Evolutionary conservation across 2,113 vertebrate species (phyloP).

Genomic region (Xenopus tropicalis): DNA sequence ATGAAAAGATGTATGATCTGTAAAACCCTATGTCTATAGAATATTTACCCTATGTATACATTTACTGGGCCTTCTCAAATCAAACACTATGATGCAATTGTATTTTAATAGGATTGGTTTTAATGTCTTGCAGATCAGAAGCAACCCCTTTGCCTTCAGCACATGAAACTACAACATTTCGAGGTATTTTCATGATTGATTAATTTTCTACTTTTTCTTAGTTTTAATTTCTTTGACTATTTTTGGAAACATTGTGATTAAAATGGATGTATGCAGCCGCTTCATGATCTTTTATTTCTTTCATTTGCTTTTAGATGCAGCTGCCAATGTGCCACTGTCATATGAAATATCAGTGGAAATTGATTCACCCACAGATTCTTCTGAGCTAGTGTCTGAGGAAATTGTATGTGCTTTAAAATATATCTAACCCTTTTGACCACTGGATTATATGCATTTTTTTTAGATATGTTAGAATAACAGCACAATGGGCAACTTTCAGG

Average conservation of each 20-base stretch:
- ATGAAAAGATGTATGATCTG: too few relatives aligned
- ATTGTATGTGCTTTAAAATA: constrained; percentile 53
- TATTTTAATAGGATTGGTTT: constrained; percentile 7
- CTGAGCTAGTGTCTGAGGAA: constrained; percentile 41
- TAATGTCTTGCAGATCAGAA: constrained; percentile 50
- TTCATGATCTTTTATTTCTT: too few relatives aligned
- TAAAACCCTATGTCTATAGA: too few relatives aligned
- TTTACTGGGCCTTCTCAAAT: too few relatives aligned
- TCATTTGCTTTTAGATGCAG: constrained; percentile 51
- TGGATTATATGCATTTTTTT: too few relatives aligned
- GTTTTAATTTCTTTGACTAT: neutral
- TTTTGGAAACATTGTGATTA: neutral
- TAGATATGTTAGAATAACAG: too few relatives aligned
- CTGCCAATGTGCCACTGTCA: constrained; percentile 54
- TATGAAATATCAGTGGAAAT: constrained; percentile 50
- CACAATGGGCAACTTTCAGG: too few relatives aligned
- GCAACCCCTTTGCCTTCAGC: constrained; percentile 51
- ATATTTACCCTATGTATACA: too few relatives aligned
- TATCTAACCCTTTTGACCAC: too few relatives aligned
- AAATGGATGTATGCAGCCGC: neutral
- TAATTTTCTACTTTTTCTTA: neutral
- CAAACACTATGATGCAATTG: too few relatives aligned
- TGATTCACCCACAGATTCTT: constrained; percentile 24
- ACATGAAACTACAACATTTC: constrained; percentile 55
- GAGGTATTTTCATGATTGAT: constrained; percentile 52